A percentile compares a stretch with the other conserved stretches of the same genome.
These are phyloP conservation scores for Bradypodion ventrale DNA, from an alignment of 2,797 vertebrate genomes.

Conservation along the genomic window DNA sequence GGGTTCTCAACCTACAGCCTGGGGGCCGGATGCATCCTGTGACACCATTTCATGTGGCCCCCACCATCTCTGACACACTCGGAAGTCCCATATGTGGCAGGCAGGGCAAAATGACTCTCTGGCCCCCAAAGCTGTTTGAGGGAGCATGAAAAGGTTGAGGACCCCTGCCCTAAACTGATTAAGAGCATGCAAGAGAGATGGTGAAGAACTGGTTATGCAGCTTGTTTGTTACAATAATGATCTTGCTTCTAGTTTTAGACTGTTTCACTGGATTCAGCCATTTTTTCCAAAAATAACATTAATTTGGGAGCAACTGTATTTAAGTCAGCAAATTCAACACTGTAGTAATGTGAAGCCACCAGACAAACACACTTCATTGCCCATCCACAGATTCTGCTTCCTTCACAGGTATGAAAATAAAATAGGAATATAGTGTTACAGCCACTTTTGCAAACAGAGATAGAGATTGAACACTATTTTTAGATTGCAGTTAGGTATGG, in stretches of 20 bases:
- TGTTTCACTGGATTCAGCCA: conserved; percentile 7
- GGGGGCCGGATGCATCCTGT: no score
- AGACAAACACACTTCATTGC: neutral
- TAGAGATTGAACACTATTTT: neutral
- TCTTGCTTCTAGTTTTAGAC: neutral
- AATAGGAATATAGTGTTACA: neutral
- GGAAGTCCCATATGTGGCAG: no score
- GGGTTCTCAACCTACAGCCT: no score
- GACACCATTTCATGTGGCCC: no score
- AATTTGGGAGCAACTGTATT: neutral
- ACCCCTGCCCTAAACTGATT: neutral
- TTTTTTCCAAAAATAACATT: neutral
- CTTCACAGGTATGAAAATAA: neutral
- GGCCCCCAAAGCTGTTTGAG: no score
- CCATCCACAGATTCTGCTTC: neutral
- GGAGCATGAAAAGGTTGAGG: no score
- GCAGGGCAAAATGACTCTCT: no score
- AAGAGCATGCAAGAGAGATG: neutral
- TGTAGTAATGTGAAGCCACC: neutral
- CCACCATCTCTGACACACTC: no score
- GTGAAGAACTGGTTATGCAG: neutral
- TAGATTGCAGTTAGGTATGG: no score
- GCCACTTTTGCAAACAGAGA: neutral
- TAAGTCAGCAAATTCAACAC: neutral
- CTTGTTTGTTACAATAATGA: neutral